Evolutionary conservation across 2,113 vertebrate genomes (phyloP).

Genomic region (Raphicerus campestris): DNA sequence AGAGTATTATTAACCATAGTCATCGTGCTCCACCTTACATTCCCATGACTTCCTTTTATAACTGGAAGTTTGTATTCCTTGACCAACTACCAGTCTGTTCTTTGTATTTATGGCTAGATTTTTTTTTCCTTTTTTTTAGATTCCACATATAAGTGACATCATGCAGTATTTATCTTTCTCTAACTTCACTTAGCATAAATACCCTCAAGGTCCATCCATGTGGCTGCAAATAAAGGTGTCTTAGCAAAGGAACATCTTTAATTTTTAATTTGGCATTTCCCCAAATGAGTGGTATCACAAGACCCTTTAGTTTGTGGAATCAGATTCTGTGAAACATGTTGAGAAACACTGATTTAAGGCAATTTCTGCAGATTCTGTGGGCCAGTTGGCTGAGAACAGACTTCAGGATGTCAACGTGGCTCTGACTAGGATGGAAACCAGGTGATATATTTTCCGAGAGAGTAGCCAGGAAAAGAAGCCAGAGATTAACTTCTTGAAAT

Average conservation of each 20-base stretch:
- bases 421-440: not conserved
- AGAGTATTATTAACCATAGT: not conserved
- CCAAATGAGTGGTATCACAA: not conserved
- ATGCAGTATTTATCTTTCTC: not conserved
- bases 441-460: not conserved
- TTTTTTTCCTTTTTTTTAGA: not conserved
- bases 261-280: not conserved
- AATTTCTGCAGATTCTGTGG: not conserved
- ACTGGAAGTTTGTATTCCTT: not conserved
- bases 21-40: not conserved
- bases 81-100: not conserved
- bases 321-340: not conserved
- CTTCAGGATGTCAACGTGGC: not conserved
- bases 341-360: not conserved
- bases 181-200: not conserved
- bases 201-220: not conserved
- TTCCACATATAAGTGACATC: not conserved
- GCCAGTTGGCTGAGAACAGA: not conserved
- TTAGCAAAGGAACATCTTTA: not conserved
- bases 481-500: not conserved
- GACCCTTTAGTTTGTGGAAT: not conserved
- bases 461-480: not conserved
- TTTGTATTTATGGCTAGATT: not conserved
- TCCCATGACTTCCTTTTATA: not conserved
- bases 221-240: not conserved